These are phyloP conservation scores for Drosophila ustulata DNA, from an alignment of 2,888 invertebrate genomes.

Conservation along the genomic window DNA sequence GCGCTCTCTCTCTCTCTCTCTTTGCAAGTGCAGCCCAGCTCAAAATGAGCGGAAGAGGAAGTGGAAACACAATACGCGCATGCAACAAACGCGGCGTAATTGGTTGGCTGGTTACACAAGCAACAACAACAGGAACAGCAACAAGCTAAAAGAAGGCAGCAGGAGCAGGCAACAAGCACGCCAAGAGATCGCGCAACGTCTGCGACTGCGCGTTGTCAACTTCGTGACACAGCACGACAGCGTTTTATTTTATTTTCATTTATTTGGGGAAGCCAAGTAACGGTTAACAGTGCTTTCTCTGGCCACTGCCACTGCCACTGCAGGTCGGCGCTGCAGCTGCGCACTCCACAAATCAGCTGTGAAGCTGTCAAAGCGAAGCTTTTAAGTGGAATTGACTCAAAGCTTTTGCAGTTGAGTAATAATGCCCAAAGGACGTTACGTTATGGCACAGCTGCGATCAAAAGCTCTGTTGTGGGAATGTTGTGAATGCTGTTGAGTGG, in stretches of 20 bases:
- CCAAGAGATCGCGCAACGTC: constrained; percentile 39
- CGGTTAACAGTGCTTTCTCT: constrained; percentile 59
- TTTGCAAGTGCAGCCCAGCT: constrained; percentile 33
- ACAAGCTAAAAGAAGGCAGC: constrained; percentile 26
- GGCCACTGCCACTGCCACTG: constrained; percentile 33
- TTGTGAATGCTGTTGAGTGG: constrained; percentile 1
- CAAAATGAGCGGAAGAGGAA: constrained; percentile 74
- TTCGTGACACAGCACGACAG: constrained; percentile 45
- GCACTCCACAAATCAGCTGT: constrained; percentile 40
- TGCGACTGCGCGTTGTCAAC: constrained; percentile 17
- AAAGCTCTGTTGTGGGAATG: constrained; percentile 10
- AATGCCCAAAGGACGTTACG: constrained; percentile 11
- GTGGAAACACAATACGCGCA: constrained; percentile 68
- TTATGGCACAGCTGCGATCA: constrained; percentile 13
- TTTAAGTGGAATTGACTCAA: not conserved
- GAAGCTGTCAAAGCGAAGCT: constrained; percentile 11
- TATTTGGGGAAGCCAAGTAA: constrained; percentile 32
- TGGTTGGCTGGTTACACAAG: constrained; percentile 74
- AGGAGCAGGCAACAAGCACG: constrained; percentile 13
- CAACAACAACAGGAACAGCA: constrained; percentile 24
- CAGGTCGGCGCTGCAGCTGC: constrained; percentile 32
- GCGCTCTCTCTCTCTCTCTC: constrained; percentile 10
- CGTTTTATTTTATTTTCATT: constrained; percentile 23
- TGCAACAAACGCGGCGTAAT: constrained; percentile 69
- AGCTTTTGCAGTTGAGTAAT: constrained; percentile 6